These are phyloP conservation scores for Noctua fimbriata DNA, from an alignment of 2,888 invertebrate genomes.

Conservation along the genomic window DNA sequence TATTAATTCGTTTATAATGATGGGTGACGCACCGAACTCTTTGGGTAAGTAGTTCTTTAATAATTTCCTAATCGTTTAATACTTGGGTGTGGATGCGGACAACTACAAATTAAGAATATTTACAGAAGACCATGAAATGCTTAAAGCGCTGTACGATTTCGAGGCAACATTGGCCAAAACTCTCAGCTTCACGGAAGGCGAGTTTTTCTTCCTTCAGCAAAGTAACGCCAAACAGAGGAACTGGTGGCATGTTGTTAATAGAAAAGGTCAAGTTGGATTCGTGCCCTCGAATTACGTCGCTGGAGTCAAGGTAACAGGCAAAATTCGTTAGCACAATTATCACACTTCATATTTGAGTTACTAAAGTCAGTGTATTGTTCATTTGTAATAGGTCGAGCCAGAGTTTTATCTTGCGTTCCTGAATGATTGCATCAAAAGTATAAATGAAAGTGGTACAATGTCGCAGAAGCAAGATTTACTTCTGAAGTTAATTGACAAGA, in stretches of 20 bases:
- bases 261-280: conserved; percentile 95
- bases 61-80: conserved; percentile 19
- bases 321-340: conserved; percentile 63
- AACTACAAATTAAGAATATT: conserved; percentile 56
- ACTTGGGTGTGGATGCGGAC: conserved; percentile 50
- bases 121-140: conserved; percentile 94
- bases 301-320: conserved; percentile 92
- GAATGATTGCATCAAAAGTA: conserved; percentile 92
- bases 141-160: conserved; percentile 95
- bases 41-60: conserved; percentile 61
- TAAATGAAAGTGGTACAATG: conserved; percentile 84
- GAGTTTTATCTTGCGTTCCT: conserved; percentile 93
- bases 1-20: conserved; percentile 61
- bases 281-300: conserved; percentile 97
- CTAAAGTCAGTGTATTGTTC: conserved; percentile 47
- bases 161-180: conserved; percentile 96
- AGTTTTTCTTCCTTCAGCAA: conserved; percentile 95
- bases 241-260: conserved; percentile 97
- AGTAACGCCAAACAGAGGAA: conserved; percentile 94
- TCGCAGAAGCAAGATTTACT: conserved; percentile 92
- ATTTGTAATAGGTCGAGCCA: conserved; percentile 91
- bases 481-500: conserved; percentile 91
- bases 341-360: conserved; percentile 42
- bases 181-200: conserved; percentile 94
- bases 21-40: conserved; percentile 78